phyloP scores from a whole-genome alignment of 2,113 vertebrate genomes.

The Rhinolophus ferrumequinum region DNA sequence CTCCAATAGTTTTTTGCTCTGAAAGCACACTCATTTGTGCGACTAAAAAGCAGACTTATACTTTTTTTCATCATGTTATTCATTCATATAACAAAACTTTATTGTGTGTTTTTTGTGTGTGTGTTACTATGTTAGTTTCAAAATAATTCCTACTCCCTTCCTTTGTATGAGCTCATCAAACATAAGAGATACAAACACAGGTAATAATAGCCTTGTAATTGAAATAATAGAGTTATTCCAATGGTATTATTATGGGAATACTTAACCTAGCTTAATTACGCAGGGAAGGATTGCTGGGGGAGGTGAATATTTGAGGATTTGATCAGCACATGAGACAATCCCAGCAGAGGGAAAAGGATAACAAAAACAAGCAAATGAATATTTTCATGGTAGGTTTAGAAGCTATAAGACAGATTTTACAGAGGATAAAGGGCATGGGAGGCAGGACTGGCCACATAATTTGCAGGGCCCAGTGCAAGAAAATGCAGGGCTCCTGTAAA shows the following conservation, averaged over 20 bases:
- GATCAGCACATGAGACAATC: background rate
- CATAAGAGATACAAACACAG: background rate
- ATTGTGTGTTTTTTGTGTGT: background rate
- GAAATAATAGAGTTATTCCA: background rate
- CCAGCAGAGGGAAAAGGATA: background rate
- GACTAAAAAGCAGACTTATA: background rate
- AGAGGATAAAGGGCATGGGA: background rate
- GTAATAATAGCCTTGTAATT: background rate
- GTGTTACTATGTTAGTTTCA: background rate
- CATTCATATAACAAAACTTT: background rate
- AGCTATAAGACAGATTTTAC: background rate
- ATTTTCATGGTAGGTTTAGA: background rate
- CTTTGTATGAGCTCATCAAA: background rate
- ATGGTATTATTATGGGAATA: background rate
- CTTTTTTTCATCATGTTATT: background rate
- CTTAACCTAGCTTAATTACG: background rate
- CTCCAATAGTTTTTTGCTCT: background rate
- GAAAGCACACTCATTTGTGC: background rate
- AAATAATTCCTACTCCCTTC: background rate
- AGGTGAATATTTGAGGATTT: background rate
- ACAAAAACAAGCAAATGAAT: background rate
- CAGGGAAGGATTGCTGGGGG: background rate
- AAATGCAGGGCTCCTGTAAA: background rate
- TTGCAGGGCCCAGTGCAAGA: background rate
- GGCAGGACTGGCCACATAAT: background rate